These are phyloP conservation scores for Eulemur rubriventer DNA, from an alignment of 2,797 vertebrate species.

Conservation along the genomic window DNA sequence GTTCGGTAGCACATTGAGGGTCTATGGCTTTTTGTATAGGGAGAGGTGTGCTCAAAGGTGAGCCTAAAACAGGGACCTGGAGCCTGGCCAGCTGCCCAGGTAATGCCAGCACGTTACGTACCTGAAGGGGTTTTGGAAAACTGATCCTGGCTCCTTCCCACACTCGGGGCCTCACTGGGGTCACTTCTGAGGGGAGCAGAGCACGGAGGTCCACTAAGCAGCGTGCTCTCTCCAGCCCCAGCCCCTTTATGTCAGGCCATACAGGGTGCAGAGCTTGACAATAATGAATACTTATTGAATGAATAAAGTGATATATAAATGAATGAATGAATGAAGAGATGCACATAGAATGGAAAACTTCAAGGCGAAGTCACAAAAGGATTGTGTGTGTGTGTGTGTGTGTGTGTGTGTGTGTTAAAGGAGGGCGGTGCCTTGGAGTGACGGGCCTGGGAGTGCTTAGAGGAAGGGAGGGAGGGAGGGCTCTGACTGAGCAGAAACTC, in stretches of 20 bases:
- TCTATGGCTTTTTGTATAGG: not conserved
- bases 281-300: not conserved
- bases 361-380: not conserved
- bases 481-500: not conserved
- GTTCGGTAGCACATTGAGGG: not conserved
- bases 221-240: not conserved
- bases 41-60: not conserved
- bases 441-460: not conserved
- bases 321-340: not conserved
- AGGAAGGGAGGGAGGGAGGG: not conserved
- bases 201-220: not conserved
- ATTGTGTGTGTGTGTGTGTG: not conserved
- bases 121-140: not conserved
- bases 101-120: not conserved
- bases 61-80: not conserved
- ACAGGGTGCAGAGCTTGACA: not conserved
- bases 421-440: not conserved
- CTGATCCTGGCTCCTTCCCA: not conserved
- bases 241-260: not conserved
- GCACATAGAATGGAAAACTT: not conserved
- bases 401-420: not conserved
- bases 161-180: not conserved
- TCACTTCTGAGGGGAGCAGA: not conserved
- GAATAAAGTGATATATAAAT: not conserved
- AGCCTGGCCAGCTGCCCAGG: not conserved